These are phyloP conservation scores for Ctenomys sociabilis DNA, from an alignment of 2,113 vertebrate genomes.

Conservation along the genomic window DNA sequence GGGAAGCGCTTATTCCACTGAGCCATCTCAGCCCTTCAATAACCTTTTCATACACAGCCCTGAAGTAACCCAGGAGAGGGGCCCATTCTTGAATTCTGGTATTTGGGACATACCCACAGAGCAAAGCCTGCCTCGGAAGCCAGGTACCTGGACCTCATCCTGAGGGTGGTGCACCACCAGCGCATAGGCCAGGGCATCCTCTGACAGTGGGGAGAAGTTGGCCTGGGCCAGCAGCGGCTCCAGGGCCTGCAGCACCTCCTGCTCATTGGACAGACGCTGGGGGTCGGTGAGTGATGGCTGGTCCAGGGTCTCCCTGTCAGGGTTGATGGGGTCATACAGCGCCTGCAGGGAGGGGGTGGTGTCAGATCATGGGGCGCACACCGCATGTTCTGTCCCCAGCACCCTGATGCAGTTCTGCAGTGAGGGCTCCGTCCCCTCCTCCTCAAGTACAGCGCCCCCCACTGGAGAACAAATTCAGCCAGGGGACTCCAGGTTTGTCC, in stretches of 20 bases:
- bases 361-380: background rate
- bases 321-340: slow-evolving; percentile 85
- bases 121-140: background rate
- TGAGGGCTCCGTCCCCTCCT: background rate
- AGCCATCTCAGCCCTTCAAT: too few relatives aligned
- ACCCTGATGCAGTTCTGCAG: background rate
- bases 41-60: background rate
- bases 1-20: too few relatives aligned
- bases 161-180: slow-evolving; percentile 84
- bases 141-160: slow-evolving; percentile 83
- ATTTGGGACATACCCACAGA: background rate
- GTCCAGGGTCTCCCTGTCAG: slow-evolving; percentile 82
- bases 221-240: slow-evolving; percentile 83
- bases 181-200: slow-evolving; percentile 83
- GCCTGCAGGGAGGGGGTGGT: slow-evolving; percentile 56
- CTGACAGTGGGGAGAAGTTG: slow-evolving; percentile 83
- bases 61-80: background rate
- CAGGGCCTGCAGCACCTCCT: slow-evolving; percentile 80
- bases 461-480: background rate
- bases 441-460: background rate
- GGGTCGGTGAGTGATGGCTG: slow-evolving; percentile 75
- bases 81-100: background rate
- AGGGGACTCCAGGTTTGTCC: background rate
- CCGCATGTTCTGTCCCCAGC: background rate
- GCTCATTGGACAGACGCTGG: slow-evolving; percentile 80